A percentile compares a stretch with the other conserved stretches of the same genome.
Conservation (phyloP, 2,113 vertebrate genomes). For the Paraplagusia blochii region DNA sequence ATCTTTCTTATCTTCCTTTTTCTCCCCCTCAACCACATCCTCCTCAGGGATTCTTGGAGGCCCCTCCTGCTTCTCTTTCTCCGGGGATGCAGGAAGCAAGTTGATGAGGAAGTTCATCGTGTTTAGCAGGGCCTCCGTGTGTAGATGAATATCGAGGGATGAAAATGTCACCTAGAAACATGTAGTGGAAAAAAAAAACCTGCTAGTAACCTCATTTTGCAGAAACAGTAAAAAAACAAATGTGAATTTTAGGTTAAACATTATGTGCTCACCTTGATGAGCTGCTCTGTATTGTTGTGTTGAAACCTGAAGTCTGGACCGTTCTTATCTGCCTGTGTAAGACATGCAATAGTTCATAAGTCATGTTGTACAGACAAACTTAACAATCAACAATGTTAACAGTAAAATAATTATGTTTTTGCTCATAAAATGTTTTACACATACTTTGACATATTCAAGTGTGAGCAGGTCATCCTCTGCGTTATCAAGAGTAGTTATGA, state of each 20-base stretch:
- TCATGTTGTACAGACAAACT: not conserved
- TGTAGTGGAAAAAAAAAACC: no score
- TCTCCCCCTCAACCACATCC: constrained; percentile 70
- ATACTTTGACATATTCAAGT: constrained; percentile 88
- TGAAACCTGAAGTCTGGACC: constrained; percentile 82
- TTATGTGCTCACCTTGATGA: constrained; percentile 83
- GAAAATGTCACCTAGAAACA: constrained; percentile 83
- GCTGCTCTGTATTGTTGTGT: constrained; percentile 86
- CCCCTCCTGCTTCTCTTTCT: constrained; percentile 70
- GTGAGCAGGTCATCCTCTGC: constrained; percentile 86
- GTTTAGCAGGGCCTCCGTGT: constrained; percentile 90
- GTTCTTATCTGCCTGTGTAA: constrained; percentile 83
- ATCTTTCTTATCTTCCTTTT: constrained; percentile 78
- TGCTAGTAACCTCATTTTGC: no score
- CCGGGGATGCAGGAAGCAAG: constrained; percentile 78
- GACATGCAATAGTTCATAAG: constrained; percentile 1
- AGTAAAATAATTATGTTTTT: no score
- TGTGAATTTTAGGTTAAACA: not conserved
- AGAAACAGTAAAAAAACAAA: not conserved
- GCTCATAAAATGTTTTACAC: not conserved
- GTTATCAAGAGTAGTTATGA: constrained; percentile 94
- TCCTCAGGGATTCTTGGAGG: constrained; percentile 64
- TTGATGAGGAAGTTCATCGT: constrained; percentile 87
- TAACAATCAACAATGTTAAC: not conserved
- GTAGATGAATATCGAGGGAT: constrained; percentile 92